Base-by-base conservation (phyloP, 2,797 vertebrate species). In the Poecile montanus region DNA sequence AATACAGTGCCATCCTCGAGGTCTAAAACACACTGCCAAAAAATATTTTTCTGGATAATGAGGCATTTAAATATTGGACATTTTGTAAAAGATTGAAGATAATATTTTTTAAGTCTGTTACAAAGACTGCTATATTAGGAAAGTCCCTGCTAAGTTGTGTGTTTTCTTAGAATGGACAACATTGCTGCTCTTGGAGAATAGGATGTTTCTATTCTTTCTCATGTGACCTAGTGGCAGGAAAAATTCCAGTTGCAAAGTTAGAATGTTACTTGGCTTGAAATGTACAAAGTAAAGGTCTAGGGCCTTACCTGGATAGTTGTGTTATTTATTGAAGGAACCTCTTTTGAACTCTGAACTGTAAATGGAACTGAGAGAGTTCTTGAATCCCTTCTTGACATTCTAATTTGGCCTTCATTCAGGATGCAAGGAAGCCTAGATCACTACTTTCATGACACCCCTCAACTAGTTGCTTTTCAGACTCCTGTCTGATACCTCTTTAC, bases 391-490 rank as follows among this genome's bases (percentile, higher is more conserved):
- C 32, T 68, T 73, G 29, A 32, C 11, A 2, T 40, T 91, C 27
- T 84, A 34, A 81, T 92, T 78, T 84, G 73, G 32, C 45, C 27
- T 90, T 91, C 62, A 44, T 76, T 88, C 58, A 60, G 67, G 38
- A 57, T 6, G 27, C 0, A 2, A 81, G 58, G 45, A 85, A 70
- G 42, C 85, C 94, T 32, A 30, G 62, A 66, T 86, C 38, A 86
- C 56, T 34, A 13, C 38, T 85, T 91, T 53, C 7, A 9, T 89
- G 66, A 88, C 34, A 72, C 12, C 15, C 8, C 66, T 92, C 60
- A 85, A 70, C 70, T 93, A 45, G 79, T 38, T 70, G 42, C 66
- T 78, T 81, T 92, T 91, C 68, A 95, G 73, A 53, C n/a, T 91
- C 22, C 66, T 81, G 30, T 85, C 75, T 95, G 73, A 60, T 93